These are phyloP conservation scores for Digitonthophagus gazella DNA, from an alignment of 2,888 invertebrate species.

Conservation along the genomic window DNA sequence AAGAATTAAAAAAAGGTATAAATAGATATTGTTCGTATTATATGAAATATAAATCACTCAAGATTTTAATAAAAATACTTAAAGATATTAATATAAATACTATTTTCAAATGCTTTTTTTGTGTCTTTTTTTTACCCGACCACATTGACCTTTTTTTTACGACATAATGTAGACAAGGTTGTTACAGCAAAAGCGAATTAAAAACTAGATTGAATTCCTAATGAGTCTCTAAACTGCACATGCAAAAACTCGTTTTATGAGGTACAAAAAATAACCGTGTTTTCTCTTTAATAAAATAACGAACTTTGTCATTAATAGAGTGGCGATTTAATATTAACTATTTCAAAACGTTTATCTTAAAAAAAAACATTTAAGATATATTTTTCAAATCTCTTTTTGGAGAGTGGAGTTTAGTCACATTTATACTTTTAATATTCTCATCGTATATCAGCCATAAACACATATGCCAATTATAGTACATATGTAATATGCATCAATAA, in stretches of 20 bases:
- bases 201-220: background rate
- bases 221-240: background rate
- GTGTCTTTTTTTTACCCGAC: background rate
- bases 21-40: too few relatives aligned
- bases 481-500: constrained; percentile 4
- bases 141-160: background rate
- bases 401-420: background rate
- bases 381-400: background rate
- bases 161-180: background rate
- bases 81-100: too few relatives aligned
- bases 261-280: background rate
- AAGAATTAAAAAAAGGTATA: too few relatives aligned
- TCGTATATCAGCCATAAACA: background rate
- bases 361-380: background rate
- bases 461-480: constrained; percentile 6
- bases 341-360: background rate
- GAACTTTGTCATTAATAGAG: background rate
- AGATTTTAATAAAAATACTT: too few relatives aligned
- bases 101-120: too few relatives aligned
- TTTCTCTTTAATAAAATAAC: background rate
- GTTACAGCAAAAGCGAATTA: background rate
- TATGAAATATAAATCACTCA: too few relatives aligned
- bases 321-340: background rate
- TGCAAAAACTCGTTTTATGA: background rate
- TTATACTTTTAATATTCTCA: background rate